Conservation (phyloP, 2,113 vertebrate species). For the Pachycephala philippinensis region DNA sequence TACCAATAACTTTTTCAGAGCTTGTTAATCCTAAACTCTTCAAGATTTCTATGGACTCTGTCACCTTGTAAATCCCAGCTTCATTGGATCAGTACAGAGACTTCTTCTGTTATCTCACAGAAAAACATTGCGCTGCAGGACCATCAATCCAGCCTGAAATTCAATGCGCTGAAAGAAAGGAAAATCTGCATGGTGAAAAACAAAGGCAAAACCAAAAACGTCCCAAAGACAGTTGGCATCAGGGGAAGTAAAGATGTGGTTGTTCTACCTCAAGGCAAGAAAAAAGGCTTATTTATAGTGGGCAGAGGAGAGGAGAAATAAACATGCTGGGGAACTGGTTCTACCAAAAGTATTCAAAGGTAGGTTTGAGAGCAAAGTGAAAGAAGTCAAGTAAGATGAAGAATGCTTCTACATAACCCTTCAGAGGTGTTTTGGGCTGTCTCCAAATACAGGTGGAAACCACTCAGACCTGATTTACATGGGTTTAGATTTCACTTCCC, state of each 20-base stretch:
- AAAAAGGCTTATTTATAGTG: background rate
- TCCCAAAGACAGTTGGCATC: background rate
- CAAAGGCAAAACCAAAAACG: background rate
- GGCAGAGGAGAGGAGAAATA: background rate
- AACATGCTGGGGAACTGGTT: background rate
- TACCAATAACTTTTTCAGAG: background rate
- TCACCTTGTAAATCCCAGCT: background rate
- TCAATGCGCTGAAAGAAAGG: background rate
- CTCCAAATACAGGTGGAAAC: background rate
- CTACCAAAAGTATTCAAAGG: background rate
- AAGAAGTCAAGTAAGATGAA: background rate
- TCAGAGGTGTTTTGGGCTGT: background rate
- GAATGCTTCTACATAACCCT: background rate
- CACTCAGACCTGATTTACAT: background rate
- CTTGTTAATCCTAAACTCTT: background rate
- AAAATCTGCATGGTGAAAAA: background rate
- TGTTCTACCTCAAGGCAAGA: background rate
- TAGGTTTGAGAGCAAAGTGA: background rate
- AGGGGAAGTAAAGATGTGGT: background rate
- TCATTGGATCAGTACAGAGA: background rate
- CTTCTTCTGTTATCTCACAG: background rate
- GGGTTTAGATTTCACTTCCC: background rate
- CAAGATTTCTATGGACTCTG: background rate
- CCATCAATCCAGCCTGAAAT: background rate
- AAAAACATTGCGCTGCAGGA: background rate